Evolutionary conservation across 2,888 invertebrate genomes (phyloP), one percentile per base, ranked within the genome.

Genomic region (Macrophya annulata): DNA sequence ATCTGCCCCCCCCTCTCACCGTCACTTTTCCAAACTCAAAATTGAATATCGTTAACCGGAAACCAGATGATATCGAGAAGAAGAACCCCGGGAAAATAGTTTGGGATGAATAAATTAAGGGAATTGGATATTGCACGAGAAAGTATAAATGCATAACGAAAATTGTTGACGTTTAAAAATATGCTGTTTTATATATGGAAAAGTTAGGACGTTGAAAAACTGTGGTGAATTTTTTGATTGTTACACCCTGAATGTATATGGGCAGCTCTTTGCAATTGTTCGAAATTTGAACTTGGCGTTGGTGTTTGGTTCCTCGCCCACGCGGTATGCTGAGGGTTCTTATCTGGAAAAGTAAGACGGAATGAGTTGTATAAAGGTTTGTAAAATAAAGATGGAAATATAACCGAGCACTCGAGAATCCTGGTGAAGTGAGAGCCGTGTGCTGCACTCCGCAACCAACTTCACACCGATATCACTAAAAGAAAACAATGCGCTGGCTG

Each of bases 241-340:
- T 74, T 25, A 45, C 4, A 77, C 37, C 51, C 77, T 2, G 77
- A 77, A 77, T n/a, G 43, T 55, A 31, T 31, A 31, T 3, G 31
- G 31, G 31, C 31, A 8, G 48, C 72, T 84, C 88, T 83, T 86
- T 87, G 90, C 90, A 89, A 91, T 90, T 90, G 90, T 89, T 83
- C 89, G 90, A 90, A 91, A 91, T 90, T 89, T 89, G 88, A 90
- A 89, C 89, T 88, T 81, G 25, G 87, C 85, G 87, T 21, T 86
- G 86, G 89, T 88, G 88, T 89, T 88, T 87, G 88, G 89, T 90
- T 89, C 89, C 88, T 89, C 91, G 90, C 92, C 92, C 91, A 91
- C 91, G 68, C 83, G 6, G 83, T 68, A 51, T 37, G 83, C 83
- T 43, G 9, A 10, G 48, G 45, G 48, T 43, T 74, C 48, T 74